A percentile compares a stretch with the other conserved stretches of the same genome.
Evolutionary conservation across 37 sponge, comb jelly and placozoan species (phyloP).

Genomic region (Axinella damicornis): DNA sequence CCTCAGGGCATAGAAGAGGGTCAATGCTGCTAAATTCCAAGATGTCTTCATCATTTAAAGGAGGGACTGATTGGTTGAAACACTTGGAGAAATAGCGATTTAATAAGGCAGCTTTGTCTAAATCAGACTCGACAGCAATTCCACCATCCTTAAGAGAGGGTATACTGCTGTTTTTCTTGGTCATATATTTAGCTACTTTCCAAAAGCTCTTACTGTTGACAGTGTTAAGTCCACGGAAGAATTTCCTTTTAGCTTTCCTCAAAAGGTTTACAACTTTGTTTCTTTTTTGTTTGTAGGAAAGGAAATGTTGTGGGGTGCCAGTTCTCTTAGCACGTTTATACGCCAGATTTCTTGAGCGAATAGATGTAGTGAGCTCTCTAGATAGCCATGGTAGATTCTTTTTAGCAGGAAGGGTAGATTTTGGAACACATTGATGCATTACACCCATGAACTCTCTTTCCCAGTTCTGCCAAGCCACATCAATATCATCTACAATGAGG

Average conservation of each 20-base stretch:
- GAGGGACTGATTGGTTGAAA: no score
- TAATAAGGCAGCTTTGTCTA: no score
- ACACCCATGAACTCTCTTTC: not conserved
- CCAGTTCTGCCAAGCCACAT: constrained; percentile 3
- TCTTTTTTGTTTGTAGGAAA: not conserved
- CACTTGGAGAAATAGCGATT: no score
- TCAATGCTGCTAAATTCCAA: no score
- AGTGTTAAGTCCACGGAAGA: not conserved
- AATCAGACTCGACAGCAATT: not conserved
- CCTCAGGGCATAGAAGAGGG: no score
- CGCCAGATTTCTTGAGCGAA: not conserved
- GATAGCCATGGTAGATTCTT: constrained; percentile 1
- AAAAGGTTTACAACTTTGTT: not conserved
- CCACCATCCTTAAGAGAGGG: not conserved
- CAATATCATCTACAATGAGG: not conserved
- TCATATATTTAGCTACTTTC: not conserved
- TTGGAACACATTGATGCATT: not conserved
- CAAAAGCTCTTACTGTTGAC: not conserved
- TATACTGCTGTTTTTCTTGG: not conserved
- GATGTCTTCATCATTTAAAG: no score
- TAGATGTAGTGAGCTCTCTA: not conserved
- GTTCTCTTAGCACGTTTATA: not conserved
- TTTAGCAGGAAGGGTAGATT: not conserved
- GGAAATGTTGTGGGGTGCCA: not conserved
- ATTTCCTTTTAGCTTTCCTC: not conserved